Evolutionary conservation across 2,888 invertebrate species (phyloP), one percentile per base, ranked within the genome.

Genomic region (Fragum fragum): DNA sequence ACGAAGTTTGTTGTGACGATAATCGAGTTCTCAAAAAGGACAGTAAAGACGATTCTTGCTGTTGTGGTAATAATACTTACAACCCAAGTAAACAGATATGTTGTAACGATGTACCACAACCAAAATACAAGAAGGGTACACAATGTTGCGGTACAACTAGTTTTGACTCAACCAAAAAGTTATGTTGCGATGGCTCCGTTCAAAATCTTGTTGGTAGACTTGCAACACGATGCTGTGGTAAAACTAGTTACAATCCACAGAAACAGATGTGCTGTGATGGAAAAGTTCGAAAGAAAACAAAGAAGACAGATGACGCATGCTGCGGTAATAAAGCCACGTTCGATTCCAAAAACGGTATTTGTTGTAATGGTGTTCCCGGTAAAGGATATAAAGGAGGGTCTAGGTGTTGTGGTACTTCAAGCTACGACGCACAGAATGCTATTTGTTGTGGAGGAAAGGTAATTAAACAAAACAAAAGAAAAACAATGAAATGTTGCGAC

Each of bases 91-190:
- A 83, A 32, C 55, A 57, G 57, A 79, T 83, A 21, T 83, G 83
- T 61, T 83, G 83, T 42, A 52, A 66, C 18, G 76, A 79, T 42
- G 66, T 63, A 6, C 63, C 63, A 47, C 79, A 82, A 32, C 72
- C 82, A 11, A 47, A 66, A 36, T 79, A 32, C 66, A 73, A 72
- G 23, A 61, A 71, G 53, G 77, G 77, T 9, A 83, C 79, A n/a
- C 83, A 83, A 28, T 83, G 83, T 32, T 83, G 83, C 42, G 83
- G 83, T 18, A 77, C 18, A n/a, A 66, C 63, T 18, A 83, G 83
- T 53, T 83, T 83, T 68, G 79, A 83, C 42, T 75, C 83, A 9
- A 71, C 77, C 16, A 83, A 79, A n/a, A 71, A 70, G 47, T 47
- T 83, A 11, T 83, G 83, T 32, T 83, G 83, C n/a, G 77, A 79